Evolutionary conservation across 2,797 vertebrate genomes (phyloP), one percentile per base, ranked within the genome.

Genomic region (Pseudochromis fuscus): DNA sequence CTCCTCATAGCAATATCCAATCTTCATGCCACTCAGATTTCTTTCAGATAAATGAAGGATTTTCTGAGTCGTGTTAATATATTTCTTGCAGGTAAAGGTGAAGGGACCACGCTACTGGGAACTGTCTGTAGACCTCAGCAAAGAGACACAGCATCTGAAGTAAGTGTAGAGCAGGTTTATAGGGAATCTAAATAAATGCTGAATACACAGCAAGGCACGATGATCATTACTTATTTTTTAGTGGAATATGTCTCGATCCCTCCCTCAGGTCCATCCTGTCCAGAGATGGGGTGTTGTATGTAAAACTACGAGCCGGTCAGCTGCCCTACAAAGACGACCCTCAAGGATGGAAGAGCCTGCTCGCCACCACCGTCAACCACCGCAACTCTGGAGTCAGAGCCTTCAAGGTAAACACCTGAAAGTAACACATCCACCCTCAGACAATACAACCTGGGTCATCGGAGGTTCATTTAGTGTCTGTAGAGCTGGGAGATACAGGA

Each of bases 31-130:
- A n/a, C n/a, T n/a, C n/a, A n/a, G n/a, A n/a, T n/a, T 15, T 0
- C 46, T n/a, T 40, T 23, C 4, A 24, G 0, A 5, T 12, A 25
- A 62, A 33, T 7, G 1, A n/a, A 58, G 6, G 4, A 6, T 23
- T 21, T 25, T 48, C 6, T 1, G 0, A 24, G 33, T 4, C 21
- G 0, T 56, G 2, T 38, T 46, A 6, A 23, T 58, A 38, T 68
- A 1, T 75, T 59, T 42, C 23, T 57, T 78, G 38, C 90, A 99
- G 97, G 95, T 99, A 73, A 96, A 95, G 89, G 96, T 99, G 53
- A 99, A 98, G 91, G 97, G 97, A 2, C 98, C 98, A 1, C 93
- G 97, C 18, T 99, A 99, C 89, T 99, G 98, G 98, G 97, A 98
- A 74, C 93, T 99, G 40, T 88, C 96, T 3, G 95, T 99, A 35